These are phyloP conservation scores for Gadopsis bispinosus DNA, from an alignment of 2,797 vertebrate genomes.

Conservation along the genomic window DNA sequence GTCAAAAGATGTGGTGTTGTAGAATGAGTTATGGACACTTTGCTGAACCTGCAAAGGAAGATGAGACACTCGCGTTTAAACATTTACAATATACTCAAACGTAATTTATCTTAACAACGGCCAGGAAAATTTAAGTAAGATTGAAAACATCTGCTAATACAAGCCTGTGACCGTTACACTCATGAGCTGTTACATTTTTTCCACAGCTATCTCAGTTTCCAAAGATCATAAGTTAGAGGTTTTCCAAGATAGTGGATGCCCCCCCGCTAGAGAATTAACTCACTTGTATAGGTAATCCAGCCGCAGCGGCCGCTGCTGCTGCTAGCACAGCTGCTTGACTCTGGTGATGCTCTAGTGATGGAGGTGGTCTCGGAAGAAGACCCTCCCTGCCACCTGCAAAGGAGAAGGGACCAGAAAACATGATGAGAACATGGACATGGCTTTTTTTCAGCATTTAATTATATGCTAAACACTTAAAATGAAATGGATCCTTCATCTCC, in stretches of 20 bases:
- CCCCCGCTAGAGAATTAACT: not conserved
- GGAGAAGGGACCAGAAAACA: not conserved
- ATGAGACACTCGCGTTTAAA: not conserved
- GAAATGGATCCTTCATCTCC: not conserved
- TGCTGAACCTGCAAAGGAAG: constrained; percentile 81
- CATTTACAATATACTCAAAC: not conserved
- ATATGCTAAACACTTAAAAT: constrained; percentile 8
- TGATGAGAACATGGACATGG: not conserved
- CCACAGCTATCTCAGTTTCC: not conserved
- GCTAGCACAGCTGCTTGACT: constrained; percentile 87
- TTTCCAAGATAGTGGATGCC: not conserved
- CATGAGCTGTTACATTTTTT: not conserved
- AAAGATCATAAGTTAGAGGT: not conserved
- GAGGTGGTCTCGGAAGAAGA: constrained; percentile 79
- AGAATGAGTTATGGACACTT: constrained; percentile 88
- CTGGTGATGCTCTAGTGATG: constrained; percentile 86
- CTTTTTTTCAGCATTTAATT: not conserved
- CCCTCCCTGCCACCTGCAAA: constrained; percentile 77
- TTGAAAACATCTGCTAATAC: not conserved
- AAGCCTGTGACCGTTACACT: not conserved
- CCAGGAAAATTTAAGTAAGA: not conserved
- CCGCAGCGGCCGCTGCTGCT: constrained; percentile 85
- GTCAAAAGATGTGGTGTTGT: constrained; percentile 86
- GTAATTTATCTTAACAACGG: not conserved
- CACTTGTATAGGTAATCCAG: constrained; percentile 86